These are phyloP conservation scores for Bombus ignitus DNA, from an alignment of 1,140 invertebrate genomes.

Conservation along the genomic window DNA sequence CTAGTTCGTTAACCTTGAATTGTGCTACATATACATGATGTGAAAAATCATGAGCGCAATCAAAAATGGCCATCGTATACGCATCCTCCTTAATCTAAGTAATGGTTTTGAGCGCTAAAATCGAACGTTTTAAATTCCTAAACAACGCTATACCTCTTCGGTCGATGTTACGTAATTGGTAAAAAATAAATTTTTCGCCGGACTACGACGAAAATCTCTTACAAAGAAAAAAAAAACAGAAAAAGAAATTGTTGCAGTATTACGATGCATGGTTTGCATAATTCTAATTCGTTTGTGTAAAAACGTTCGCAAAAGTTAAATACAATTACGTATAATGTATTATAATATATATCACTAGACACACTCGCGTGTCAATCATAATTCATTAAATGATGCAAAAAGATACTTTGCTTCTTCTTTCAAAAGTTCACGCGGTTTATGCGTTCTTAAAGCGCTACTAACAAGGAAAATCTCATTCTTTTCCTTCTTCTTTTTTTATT, in stretches of 20 bases:
- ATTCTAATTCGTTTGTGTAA: slow-evolving; percentile 43
- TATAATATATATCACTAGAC: slow-evolving; percentile 57
- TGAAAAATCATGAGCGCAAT: slow-evolving; percentile 34
- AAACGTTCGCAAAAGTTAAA: slow-evolving; percentile 58
- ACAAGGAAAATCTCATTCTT: slow-evolving; percentile 12
- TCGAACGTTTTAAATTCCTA: slow-evolving; percentile 47
- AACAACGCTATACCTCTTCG: slow-evolving; percentile 23
- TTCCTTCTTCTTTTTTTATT: not conserved
- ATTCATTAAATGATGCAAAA: slow-evolving; percentile 39
- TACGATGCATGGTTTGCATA: slow-evolving; percentile 21
- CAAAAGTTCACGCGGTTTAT: not conserved
- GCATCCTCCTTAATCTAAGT: slow-evolving; percentile 23
- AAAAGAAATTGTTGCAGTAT: slow-evolving; percentile 46
- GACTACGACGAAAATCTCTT: slow-evolving; percentile 17
- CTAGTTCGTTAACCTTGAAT: slow-evolving; percentile 28
- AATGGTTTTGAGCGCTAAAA: slow-evolving; percentile 37
- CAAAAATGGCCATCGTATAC: slow-evolving; percentile 26
- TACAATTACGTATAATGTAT: slow-evolving; percentile 49
- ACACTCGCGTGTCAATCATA: slow-evolving; percentile 27
- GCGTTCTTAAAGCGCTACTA: not conserved
- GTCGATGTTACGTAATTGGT: slow-evolving; percentile 53
- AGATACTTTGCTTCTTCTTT: slow-evolving; percentile 23
- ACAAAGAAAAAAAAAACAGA: not conserved
- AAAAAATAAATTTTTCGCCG: slow-evolving; percentile 47
- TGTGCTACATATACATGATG: slow-evolving; percentile 20